Percentiles rank a stretch among this genome's conserved stretches.
phyloP scores from a whole-genome alignment of 2,797 vertebrate species.

The Leptatherina wallacei region DNA sequence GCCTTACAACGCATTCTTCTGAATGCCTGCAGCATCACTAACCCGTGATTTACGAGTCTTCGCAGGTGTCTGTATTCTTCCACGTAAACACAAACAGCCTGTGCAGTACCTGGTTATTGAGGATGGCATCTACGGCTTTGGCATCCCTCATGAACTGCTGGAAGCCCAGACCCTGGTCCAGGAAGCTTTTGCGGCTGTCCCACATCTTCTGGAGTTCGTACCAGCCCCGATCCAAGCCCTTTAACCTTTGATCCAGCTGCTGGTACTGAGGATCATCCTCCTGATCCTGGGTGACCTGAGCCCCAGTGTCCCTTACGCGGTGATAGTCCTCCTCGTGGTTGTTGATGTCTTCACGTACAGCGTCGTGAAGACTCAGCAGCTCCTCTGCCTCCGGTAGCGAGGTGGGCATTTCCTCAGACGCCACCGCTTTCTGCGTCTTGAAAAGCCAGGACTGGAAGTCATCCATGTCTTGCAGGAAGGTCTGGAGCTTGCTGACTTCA shows the following conservation, averaged over 20 bases:
- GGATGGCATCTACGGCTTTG: conserved; percentile 91
- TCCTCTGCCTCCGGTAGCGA: conserved; percentile 90
- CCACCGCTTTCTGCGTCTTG: conserved; percentile 90
- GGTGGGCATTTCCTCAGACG: conserved; percentile 88
- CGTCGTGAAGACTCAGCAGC: conserved; percentile 85
- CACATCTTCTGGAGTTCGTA: conserved; percentile 91
- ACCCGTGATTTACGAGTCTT: conserved; percentile 31
- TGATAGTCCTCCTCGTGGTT: conserved; percentile 84
- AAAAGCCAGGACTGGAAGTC: conserved; percentile 96
- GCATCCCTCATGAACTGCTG: conserved; percentile 93
- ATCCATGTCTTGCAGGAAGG: conserved; percentile 93
- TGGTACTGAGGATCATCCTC: conserved; percentile 93
- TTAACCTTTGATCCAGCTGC: conserved; percentile 88
- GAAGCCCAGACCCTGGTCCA: conserved; percentile 89
- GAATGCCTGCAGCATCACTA: conserved; percentile 3
- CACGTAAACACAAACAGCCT: neutral
- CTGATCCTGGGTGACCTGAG: conserved; percentile 83
- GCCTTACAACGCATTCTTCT: neutral
- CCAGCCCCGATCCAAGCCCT: conserved; percentile 90
- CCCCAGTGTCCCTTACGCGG: conserved; percentile 83
- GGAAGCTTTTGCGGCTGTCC: conserved; percentile 87
- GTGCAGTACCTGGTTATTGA: conserved; percentile 92
- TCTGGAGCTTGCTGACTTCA: conserved; percentile 94
- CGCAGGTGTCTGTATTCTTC: neutral
- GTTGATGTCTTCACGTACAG: conserved; percentile 84